These are phyloP conservation scores for Nemurella pictetii DNA, from an alignment of 2,888 invertebrate species.

Conservation along the genomic window DNA sequence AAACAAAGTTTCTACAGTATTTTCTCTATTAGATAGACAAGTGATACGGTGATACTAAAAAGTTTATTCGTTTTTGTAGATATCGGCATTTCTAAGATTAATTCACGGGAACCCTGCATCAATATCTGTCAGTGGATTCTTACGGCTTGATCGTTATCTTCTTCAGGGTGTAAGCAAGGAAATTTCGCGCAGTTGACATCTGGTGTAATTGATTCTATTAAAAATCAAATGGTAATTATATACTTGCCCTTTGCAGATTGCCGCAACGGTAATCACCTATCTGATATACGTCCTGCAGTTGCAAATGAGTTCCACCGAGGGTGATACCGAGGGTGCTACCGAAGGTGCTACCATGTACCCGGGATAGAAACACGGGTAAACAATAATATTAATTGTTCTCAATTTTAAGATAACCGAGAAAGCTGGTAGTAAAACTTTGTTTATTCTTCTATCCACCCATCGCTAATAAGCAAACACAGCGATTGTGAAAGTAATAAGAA, in stretches of 20 bases:
- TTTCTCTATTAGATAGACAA: too few species aligned
- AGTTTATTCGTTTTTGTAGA: not conserved
- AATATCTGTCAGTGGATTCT: not conserved
- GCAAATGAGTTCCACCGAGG: not conserved
- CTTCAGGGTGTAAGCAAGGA: not conserved
- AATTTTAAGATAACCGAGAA: too few species aligned
- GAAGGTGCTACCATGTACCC: too few species aligned
- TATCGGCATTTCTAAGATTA: not conserved
- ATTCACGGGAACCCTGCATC: not conserved
- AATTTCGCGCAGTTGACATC: not conserved
- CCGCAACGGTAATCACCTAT: not conserved
- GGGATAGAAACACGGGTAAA: too few species aligned
- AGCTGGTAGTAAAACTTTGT: too few species aligned
- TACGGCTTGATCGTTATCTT: not conserved
- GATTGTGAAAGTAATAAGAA: too few species aligned
- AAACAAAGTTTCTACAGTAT: too few species aligned
- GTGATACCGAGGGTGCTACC: too few species aligned
- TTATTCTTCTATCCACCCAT: too few species aligned
- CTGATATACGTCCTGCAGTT: not conserved
- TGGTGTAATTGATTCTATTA: not conserved
- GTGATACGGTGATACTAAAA: too few species aligned
- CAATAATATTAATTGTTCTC: too few species aligned
- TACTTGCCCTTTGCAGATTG: not conserved
- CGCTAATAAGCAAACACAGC: slow-evolving; percentile 72
- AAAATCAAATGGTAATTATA: too few species aligned